Percentiles rank a stretch among this genome's conserved stretches.
Evolutionary conservation across 2,888 invertebrate species (phyloP).

Genomic region (Coronaproctus castanopsis): DNA sequence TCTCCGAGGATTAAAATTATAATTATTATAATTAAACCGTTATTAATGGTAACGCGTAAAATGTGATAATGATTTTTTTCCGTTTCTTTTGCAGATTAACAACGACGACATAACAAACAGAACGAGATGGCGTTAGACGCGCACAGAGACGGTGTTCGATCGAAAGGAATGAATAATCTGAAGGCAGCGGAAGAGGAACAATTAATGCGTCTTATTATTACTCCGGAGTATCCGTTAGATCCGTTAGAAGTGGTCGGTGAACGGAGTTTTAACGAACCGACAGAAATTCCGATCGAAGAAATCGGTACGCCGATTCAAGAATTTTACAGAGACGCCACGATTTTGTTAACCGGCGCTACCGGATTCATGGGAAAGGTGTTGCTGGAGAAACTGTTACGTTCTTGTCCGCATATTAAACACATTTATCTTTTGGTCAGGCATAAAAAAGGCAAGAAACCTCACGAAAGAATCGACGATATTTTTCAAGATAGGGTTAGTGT

Average conservation of each 20-base stretch:
- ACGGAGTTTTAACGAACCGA: constrained; percentile 15
- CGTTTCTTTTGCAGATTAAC: too few species aligned
- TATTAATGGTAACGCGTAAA: too few species aligned
- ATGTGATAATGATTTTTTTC: too few species aligned
- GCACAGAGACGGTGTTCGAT: constrained; percentile 3
- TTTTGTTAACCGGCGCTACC: constrained; percentile 67
- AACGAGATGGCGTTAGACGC: constrained; percentile 15
- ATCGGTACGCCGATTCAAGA: constrained; percentile 32
- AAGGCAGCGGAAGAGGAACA: constrained; percentile 1
- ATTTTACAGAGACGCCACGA: constrained; percentile 43
- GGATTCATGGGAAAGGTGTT: constrained; percentile 50
- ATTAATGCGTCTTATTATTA: constrained; percentile 14
- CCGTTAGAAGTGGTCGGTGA: constrained; percentile 18
- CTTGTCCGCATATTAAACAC: constrained; percentile 35
- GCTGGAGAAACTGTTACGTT: constrained; percentile 43
- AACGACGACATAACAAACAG: too few species aligned
- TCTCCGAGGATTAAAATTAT: too few species aligned
- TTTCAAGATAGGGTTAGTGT: constrained; percentile 21
- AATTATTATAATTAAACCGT: too few species aligned
- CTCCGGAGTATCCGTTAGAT: constrained; percentile 15
- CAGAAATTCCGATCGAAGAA: constrained; percentile 12
- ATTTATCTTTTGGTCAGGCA: constrained; percentile 39
- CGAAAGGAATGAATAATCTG: constrained; percentile 3
- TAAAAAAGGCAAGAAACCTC: constrained; percentile 34
- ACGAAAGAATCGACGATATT: constrained; percentile 32